Evolutionary conservation across 1,140 invertebrate genomes (phyloP).

Genomic region (Zaprionus davidi): DNA sequence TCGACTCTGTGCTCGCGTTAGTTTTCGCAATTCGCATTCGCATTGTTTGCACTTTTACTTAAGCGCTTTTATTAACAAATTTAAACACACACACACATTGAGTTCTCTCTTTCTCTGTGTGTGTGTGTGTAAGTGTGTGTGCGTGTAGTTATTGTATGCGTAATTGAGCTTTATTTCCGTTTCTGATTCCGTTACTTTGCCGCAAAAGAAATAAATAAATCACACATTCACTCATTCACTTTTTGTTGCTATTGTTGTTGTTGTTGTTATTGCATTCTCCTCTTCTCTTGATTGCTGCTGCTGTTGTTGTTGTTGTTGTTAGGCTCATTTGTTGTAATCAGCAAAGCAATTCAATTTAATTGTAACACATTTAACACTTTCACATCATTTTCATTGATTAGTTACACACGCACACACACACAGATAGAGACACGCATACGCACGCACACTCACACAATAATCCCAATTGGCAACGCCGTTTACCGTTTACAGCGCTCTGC

Average conservation of each 20-base stretch:
- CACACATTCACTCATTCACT: conserved; percentile 25
- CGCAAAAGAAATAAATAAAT: conserved; percentile 38
- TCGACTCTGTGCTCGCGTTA: conserved; percentile 1
- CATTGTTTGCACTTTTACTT: conserved; percentile 80
- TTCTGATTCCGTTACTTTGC: conserved; percentile 38
- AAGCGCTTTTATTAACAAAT: conserved; percentile 58
- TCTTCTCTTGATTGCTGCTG: conserved; percentile 29
- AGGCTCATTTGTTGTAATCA: conserved; percentile 74
- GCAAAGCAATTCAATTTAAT: conserved; percentile 69
- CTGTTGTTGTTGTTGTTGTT: conserved; percentile 23
- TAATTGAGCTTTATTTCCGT: conserved; percentile 81
- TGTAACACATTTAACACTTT: conserved; percentile 77
- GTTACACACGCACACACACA: conserved; percentile 4
- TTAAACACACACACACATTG: conserved; percentile 17
- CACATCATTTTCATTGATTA: conserved; percentile 61
- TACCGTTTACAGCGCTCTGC: conserved; percentile 43
- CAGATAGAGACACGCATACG: conserved; percentile 6
- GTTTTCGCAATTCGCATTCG: conserved; percentile 43
- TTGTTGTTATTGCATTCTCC: conserved; percentile 56
- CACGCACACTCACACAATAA: conserved; percentile 47
- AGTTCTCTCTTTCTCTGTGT: background rate
- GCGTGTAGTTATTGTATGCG: conserved; percentile 54
- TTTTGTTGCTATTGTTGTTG: conserved; percentile 18
- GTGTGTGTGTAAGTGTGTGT: conserved; percentile 8
- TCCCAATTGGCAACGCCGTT: conserved; percentile 56